These are phyloP conservation scores for Penaeus vannamei DNA, from an alignment of 1,140 invertebrate species.

Conservation along the genomic window DNA sequence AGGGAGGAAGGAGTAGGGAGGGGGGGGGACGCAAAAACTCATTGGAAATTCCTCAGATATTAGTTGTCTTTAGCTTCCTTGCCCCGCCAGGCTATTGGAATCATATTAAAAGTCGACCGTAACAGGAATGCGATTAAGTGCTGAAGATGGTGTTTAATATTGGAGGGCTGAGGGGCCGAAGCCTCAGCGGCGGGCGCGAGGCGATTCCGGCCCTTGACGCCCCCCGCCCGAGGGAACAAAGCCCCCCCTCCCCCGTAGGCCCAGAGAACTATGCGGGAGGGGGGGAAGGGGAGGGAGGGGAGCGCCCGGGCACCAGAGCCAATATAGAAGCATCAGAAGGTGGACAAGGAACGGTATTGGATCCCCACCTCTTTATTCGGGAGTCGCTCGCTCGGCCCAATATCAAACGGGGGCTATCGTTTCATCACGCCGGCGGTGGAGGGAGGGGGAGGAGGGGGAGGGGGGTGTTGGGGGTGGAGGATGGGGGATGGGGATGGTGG, in stretches of 20 bases:
- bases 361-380: constrained; percentile 65
- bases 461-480: background rate
- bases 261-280: background rate
- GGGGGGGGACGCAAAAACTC: constrained; percentile 1
- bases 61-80: constrained; percentile 66
- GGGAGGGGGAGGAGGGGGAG: background rate
- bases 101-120: constrained; percentile 68
- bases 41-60: constrained; percentile 61
- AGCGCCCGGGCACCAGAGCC: constrained; percentile 63
- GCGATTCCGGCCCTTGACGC: constrained; percentile 50
- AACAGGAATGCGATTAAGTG: constrained; percentile 68
- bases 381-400: constrained; percentile 60
- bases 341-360: constrained; percentile 63
- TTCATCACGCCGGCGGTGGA: constrained; percentile 56
- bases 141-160: constrained; percentile 68
- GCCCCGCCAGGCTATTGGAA: constrained; percentile 66
- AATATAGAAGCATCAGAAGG: constrained; percentile 67
- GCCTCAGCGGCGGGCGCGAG: constrained; percentile 32
- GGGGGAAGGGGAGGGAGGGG: constrained; percentile 50
- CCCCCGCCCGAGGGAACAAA: constrained; percentile 51
- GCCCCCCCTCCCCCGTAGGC: constrained; percentile 7
- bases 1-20: too few species aligned
- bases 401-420: constrained; percentile 64
- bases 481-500: too few species aligned
- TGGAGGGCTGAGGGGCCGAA: constrained; percentile 50